Conservation (phyloP, 92 coral and sea anemone genomes). For the Phenganax stokvisi region DNA sequence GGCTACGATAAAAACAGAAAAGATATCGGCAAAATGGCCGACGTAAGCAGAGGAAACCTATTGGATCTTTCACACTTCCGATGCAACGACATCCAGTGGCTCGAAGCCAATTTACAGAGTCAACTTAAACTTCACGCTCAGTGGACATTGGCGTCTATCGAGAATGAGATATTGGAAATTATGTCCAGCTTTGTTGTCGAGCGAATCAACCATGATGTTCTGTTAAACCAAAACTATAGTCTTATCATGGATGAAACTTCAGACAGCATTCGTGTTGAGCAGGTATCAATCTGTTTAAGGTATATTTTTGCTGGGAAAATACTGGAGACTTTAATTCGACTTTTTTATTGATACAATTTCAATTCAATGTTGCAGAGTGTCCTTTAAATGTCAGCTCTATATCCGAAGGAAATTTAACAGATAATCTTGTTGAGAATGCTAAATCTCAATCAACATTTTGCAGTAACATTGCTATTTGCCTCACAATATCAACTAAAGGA, state of each 20-base stretch:
- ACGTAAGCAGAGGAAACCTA: not conserved
- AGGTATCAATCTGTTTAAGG: slow-evolving; percentile 44
- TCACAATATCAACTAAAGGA: too few species aligned
- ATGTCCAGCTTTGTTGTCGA: slow-evolving; percentile 35
- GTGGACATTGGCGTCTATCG: not conserved
- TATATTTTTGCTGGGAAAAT: slow-evolving; percentile 32
- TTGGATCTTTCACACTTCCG: not conserved
- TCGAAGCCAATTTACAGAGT: not conserved
- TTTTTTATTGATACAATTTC: not conserved
- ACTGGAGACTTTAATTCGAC: slow-evolving; percentile 38
- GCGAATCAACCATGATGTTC: slow-evolving; percentile 32
- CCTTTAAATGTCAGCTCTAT: too few species aligned
- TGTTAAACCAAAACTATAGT: slow-evolving; percentile 34
- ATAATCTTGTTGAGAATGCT: too few species aligned
- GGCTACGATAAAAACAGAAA: not conserved
- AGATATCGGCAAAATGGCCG: not conserved
- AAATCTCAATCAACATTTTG: too few species aligned
- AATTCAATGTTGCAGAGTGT: too few species aligned
- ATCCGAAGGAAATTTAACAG: too few species aligned
- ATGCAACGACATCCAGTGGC: slow-evolving; percentile 2
- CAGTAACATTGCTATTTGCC: too few species aligned
- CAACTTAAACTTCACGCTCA: not conserved
- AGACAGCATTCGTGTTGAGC: slow-evolving; percentile 39
- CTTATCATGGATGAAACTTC: slow-evolving; percentile 43
- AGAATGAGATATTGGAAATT: slow-evolving; percentile 7